Conservation (phyloP, 2,888 invertebrate species). For the Scrobipalpa costella region DNA sequence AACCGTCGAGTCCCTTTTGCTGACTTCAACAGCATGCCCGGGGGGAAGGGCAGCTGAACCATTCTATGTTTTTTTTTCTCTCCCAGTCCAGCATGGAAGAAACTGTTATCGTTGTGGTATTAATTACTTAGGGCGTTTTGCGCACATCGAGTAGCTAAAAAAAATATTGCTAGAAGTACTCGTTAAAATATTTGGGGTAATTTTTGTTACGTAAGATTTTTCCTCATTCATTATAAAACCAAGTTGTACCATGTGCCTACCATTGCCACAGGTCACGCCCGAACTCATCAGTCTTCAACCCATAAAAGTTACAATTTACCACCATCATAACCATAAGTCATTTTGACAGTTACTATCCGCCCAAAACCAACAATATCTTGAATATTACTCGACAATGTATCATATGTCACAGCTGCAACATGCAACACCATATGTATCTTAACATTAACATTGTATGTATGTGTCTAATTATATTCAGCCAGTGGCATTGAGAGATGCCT, state of each 20-base stretch:
- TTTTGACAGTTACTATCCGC: conserved; percentile 17
- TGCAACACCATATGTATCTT: conserved; percentile 2
- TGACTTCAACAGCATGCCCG: too few species aligned
- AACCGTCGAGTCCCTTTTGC: too few species aligned
- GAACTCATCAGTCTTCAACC: not conserved
- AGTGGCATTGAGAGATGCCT: conserved; percentile 19
- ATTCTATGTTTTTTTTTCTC: too few species aligned
- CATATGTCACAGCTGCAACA: conserved; percentile 12
- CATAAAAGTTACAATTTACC: conserved; percentile 2
- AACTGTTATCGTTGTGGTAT: too few species aligned
- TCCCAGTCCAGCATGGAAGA: too few species aligned
- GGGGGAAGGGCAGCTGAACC: too few species aligned
- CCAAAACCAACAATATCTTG: conserved; percentile 19
- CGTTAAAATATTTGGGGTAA: too few species aligned
- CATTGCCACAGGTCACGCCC: not conserved
- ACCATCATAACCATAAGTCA: not conserved
- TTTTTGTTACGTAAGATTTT: too few species aligned
- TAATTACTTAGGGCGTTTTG: too few species aligned
- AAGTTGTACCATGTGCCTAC: not conserved
- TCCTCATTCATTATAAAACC: too few species aligned
- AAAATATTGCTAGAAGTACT: too few species aligned
- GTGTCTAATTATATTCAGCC: conserved; percentile 21
- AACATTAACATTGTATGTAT: not conserved
- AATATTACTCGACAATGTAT: conserved; percentile 10
- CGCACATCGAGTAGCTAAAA: too few species aligned